phyloP scores from a whole-genome alignment of 2,888 invertebrate species.

The Buathra laborator region DNA sequence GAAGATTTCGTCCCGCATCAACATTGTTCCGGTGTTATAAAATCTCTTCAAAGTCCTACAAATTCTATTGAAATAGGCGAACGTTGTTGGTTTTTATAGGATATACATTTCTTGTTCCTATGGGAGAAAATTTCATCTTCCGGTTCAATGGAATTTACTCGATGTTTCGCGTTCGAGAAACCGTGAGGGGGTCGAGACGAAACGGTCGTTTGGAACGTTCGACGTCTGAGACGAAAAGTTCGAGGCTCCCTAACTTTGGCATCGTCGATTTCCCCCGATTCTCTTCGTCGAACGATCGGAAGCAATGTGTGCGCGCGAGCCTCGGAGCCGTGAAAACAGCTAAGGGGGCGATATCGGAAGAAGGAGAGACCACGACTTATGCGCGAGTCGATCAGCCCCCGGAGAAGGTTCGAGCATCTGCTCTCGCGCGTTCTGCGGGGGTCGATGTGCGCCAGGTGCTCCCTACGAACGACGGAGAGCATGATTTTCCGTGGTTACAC shows the following conservation, averaged over 20 bases:
- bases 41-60: conserved; percentile 33
- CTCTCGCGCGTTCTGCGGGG: conserved; percentile 59
- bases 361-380: conserved; percentile 16
- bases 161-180: not conserved
- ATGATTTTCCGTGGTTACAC: conserved; percentile 58
- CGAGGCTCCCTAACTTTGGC: not conserved
- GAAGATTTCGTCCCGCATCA: conserved; percentile 6
- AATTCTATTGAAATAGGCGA: conserved; percentile 12
- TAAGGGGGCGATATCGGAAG: conserved; percentile 1
- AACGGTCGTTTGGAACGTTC: conserved; percentile 8
- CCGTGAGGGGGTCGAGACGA: not conserved
- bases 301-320: not conserved
- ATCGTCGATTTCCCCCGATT: not conserved
- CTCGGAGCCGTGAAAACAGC: conserved; percentile 18
- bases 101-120: conserved; percentile 11
- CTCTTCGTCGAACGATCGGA: conserved; percentile 7
- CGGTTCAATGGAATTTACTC: conserved; percentile 11
- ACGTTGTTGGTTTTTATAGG: not conserved
- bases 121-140: conserved; percentile 31
- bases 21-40: conserved; percentile 30
- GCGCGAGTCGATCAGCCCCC: conserved; percentile 40
- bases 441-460: conserved; percentile 65
- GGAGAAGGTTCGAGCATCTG: conserved; percentile 44
- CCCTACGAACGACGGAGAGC: conserved; percentile 55
- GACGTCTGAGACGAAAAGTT: not conserved